Percentiles rank a stretch among this genome's conserved stretches.
phyloP scores from a whole-genome alignment of 2,797 vertebrate species.

The Spatula versicolor region DNA sequence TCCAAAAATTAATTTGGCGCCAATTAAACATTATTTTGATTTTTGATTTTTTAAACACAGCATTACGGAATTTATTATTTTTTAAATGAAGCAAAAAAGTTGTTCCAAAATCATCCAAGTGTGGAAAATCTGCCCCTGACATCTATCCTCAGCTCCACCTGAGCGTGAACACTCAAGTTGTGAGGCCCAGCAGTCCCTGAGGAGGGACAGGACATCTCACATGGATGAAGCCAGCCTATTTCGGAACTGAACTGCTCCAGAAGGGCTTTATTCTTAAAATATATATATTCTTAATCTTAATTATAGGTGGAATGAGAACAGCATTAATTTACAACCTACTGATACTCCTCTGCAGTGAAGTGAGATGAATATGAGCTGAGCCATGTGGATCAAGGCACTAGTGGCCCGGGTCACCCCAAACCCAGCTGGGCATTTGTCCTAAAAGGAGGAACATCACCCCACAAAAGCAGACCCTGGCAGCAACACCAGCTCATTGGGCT shows the following conservation, averaged over 20 bases:
- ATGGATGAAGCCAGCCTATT: not conserved
- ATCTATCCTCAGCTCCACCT: not conserved
- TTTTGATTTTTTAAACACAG: constrained; percentile 1
- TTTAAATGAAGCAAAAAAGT: not conserved
- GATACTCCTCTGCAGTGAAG: accelerated
- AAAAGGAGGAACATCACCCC: not conserved
- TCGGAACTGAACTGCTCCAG: not conserved
- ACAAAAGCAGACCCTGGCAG: not conserved
- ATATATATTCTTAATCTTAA: not conserved
- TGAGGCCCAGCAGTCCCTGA: not conserved
- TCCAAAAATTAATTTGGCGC: not conserved
- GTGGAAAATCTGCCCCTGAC: not conserved
- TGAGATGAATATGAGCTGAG: not conserved
- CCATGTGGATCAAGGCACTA: not conserved
- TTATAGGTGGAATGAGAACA: not conserved
- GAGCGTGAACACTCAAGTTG: not conserved
- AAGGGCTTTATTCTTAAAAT: not conserved
- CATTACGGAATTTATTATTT: not conserved
- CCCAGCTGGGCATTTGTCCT: accelerated
- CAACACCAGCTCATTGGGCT: not conserved
- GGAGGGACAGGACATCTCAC: not conserved
- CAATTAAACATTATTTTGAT: not conserved
- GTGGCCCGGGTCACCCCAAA: not conserved
- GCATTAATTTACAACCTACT: not conserved
- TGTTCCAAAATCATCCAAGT: not conserved